phyloP scores from a whole-genome alignment of 2,888 invertebrate genomes.

The Seladonia tumulorum region DNA sequence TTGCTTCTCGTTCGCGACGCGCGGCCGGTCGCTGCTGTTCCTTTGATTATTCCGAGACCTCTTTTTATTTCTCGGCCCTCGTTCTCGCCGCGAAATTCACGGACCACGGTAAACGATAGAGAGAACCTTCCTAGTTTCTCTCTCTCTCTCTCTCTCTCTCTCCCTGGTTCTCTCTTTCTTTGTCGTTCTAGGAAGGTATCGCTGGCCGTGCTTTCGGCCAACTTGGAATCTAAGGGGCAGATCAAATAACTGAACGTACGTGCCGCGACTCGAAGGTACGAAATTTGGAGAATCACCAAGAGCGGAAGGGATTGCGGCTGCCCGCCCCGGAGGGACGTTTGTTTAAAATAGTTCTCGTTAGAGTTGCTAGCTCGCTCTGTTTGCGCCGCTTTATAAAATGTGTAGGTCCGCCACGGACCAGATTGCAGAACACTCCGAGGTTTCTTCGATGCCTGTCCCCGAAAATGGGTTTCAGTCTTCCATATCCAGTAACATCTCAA shows the following conservation, averaged over 20 bases:
- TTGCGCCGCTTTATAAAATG: conserved; percentile 11
- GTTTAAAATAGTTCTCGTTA: conserved; percentile 52
- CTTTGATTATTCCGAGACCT: conserved; percentile 20
- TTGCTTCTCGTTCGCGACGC: not conserved
- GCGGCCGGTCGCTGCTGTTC: not conserved
- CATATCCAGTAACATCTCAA: too few relatives aligned
- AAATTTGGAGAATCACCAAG: conserved; percentile 67
- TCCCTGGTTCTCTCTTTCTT: not conserved
- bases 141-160: not conserved
- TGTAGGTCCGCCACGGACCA: not conserved
- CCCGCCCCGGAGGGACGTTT: conserved; percentile 47
- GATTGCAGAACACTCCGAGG: conserved; percentile 1
- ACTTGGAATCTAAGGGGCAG: conserved; percentile 65
- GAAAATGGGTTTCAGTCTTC: not conserved
- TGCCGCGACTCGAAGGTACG: conserved; percentile 69
- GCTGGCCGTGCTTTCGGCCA: conserved; percentile 58
- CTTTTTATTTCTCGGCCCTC: not conserved
- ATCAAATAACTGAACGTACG: conserved; percentile 70
- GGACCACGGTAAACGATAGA: conserved; percentile 35
- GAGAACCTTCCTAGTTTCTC: not conserved
- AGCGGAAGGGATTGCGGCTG: conserved; percentile 53
- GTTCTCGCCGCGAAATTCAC: conserved; percentile 34
- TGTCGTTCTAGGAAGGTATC: conserved; percentile 52
- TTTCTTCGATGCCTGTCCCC: not conserved
- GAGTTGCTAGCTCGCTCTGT: not conserved